phyloP scores from a whole-genome alignment of 2,888 invertebrate genomes.

The Aethes cnicana region DNA sequence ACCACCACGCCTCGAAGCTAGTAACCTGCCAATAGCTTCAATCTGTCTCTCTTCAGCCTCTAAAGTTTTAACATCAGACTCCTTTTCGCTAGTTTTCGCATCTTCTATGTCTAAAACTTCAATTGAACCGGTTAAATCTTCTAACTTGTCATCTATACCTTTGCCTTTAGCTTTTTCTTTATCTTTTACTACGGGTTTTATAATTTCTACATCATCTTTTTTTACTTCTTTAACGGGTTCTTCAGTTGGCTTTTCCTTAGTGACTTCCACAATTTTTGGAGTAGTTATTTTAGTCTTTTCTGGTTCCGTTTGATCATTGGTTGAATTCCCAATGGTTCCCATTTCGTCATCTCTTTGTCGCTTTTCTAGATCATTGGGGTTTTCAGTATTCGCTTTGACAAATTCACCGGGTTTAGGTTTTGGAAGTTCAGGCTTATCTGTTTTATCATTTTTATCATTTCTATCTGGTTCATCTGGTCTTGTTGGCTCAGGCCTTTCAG shows the following conservation, averaged over 20 bases:
- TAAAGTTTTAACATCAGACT: slow-evolving; percentile 63
- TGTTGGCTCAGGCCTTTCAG: slow-evolving; percentile 23
- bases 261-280: slow-evolving; percentile 37
- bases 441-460: slow-evolving; percentile 7
- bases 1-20: slow-evolving; percentile 66
- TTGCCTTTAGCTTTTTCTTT: slow-evolving; percentile 54
- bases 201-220: slow-evolving; percentile 47
- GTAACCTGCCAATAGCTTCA: slow-evolving; percentile 72
- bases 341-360: slow-evolving; percentile 60
- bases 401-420: slow-evolving; percentile 34
- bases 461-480: slow-evolving; percentile 20
- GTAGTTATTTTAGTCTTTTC: slow-evolving; percentile 39
- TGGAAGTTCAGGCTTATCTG: slow-evolving; percentile 10
- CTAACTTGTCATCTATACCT: slow-evolving; percentile 72
- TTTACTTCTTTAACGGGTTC: slow-evolving; percentile 36
- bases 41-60: slow-evolving; percentile 78
- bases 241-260: slow-evolving; percentile 34
- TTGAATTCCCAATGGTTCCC: slow-evolving; percentile 53
- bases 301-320: slow-evolving; percentile 43
- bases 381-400: slow-evolving; percentile 26
- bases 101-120: slow-evolving; percentile 75
- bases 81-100: slow-evolving; percentile 58
- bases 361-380: slow-evolving; percentile 41
- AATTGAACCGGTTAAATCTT: slow-evolving; percentile 66
- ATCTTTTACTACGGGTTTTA: slow-evolving; percentile 43